Evolutionary conservation across 2,888 invertebrate genomes (phyloP).

Genomic region (Platycheirus rosarum): DNA sequence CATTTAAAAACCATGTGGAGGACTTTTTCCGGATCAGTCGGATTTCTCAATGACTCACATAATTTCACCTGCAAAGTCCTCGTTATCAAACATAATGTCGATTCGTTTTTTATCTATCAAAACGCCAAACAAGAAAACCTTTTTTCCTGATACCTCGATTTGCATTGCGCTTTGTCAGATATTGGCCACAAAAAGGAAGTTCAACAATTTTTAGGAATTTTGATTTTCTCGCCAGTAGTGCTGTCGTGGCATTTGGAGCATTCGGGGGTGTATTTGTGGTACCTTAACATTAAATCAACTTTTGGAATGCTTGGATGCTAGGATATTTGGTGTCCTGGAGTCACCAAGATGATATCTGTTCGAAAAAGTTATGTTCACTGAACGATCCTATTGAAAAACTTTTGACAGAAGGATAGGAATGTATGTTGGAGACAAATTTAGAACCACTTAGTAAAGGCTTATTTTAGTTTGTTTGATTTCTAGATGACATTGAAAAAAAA

Average conservation of each 20-base stretch:
- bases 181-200: slow-evolving; percentile 78
- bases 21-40: neutral
- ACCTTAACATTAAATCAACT: slow-evolving; percentile 77
- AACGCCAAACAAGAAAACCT: slow-evolving; percentile 77
- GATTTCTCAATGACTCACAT: neutral
- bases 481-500: slow-evolving; percentile 74
- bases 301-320: slow-evolving; percentile 79
- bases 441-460: no score
- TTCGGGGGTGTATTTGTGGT: slow-evolving; percentile 78
- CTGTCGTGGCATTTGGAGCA: slow-evolving; percentile 77
- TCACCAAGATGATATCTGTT: slow-evolving; percentile 78
- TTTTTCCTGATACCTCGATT: slow-evolving; percentile 78
- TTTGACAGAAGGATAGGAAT: slow-evolving; percentile 76
- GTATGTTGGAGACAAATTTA: no score
- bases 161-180: slow-evolving; percentile 77
- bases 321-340: slow-evolving; percentile 80
- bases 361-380: slow-evolving; percentile 76
- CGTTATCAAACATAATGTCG: slow-evolving; percentile 52
- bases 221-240: slow-evolving; percentile 76
- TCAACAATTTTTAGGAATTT: slow-evolving; percentile 70
- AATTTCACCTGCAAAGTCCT: neutral
- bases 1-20: neutral
- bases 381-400: slow-evolving; percentile 75
- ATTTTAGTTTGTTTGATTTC: slow-evolving; percentile 3
- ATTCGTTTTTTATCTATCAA: slow-evolving; percentile 69